phyloP scores from a whole-genome alignment of 2,888 invertebrate species.

The Rhingia rostrata region DNA sequence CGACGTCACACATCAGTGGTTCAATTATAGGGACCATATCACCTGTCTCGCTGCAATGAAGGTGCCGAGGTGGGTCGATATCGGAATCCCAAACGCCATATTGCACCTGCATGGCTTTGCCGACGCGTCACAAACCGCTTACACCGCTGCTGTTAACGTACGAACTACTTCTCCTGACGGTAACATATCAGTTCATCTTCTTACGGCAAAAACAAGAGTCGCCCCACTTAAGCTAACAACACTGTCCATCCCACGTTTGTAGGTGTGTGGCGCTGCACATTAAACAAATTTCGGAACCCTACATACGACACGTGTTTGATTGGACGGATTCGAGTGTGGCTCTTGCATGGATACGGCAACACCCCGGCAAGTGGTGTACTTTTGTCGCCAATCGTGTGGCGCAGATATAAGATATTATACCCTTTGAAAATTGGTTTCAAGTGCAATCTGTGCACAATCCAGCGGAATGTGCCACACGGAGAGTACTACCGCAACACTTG shows the following conservation, averaged over 20 bases:
- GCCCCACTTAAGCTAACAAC: constrained; percentile 14
- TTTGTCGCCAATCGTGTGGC: too few relatives aligned
- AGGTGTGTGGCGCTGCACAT: constrained; percentile 11
- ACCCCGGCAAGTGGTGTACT: too few relatives aligned
- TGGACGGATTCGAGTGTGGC: constrained; percentile 39
- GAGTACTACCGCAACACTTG: too few relatives aligned
- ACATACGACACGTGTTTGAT: constrained; percentile 12
- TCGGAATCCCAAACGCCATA: constrained; percentile 14
- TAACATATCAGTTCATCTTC: neutral
- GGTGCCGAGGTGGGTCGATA: constrained; percentile 25
- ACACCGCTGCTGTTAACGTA: constrained; percentile 27
- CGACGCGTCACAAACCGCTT: constrained; percentile 34
- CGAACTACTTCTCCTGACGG: constrained; percentile 30
- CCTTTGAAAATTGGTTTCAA: too few relatives aligned
- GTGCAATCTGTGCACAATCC: too few relatives aligned
- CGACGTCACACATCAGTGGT: too few relatives aligned
- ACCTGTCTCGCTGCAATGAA: too few relatives aligned
- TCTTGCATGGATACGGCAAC: constrained; percentile 29
- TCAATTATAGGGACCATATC: too few relatives aligned
- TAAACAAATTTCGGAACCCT: neutral
- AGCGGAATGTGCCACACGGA: too few relatives aligned
- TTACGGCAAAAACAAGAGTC: constrained; percentile 38
- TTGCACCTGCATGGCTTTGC: constrained; percentile 26
- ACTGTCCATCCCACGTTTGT: constrained; percentile 22
- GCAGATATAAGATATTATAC: too few relatives aligned